These are phyloP conservation scores for Alviniconcha strummeri DNA, from an alignment of 2,888 invertebrate species.

Conservation along the genomic window DNA sequence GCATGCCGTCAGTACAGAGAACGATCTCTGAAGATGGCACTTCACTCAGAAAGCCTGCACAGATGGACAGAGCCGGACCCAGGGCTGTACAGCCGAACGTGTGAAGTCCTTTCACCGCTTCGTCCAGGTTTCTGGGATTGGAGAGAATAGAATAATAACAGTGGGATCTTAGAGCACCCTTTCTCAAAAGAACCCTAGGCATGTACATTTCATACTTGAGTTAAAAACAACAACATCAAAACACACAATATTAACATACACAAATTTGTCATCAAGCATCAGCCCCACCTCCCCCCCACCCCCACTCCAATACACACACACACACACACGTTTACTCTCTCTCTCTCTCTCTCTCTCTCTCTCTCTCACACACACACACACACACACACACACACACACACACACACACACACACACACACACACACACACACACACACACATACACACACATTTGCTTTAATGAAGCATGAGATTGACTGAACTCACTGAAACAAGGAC, in stretches of 20 bases:
- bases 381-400: background rate
- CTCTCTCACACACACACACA: constrained; percentile 7
- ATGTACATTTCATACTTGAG: no score
- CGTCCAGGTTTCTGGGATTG: constrained; percentile 44
- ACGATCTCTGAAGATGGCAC: constrained; percentile 63
- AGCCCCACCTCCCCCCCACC: no score
- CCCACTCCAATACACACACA: no score
- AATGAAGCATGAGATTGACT: background rate
- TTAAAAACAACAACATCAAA: no score
- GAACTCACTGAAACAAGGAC: background rate
- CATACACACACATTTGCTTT: no score
- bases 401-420: background rate
- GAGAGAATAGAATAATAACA: no score
- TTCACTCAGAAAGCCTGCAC: constrained; percentile 58
- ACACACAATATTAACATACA: no score
- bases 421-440: constrained; percentile 7
- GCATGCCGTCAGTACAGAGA: constrained; percentile 68
- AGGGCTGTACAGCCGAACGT: constrained; percentile 60
- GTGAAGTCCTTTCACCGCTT: constrained; percentile 45
- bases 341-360: background rate
- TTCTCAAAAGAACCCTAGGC: no score
- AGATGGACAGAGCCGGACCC: constrained; percentile 64
- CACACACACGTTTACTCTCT: background rate
- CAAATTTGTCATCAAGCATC: no score
- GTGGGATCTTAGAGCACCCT: no score